Evolutionary conservation across 2,888 invertebrate genomes (phyloP), one percentile per base, ranked within the genome.

Genomic region (Cryptocheilus praepositus): DNA sequence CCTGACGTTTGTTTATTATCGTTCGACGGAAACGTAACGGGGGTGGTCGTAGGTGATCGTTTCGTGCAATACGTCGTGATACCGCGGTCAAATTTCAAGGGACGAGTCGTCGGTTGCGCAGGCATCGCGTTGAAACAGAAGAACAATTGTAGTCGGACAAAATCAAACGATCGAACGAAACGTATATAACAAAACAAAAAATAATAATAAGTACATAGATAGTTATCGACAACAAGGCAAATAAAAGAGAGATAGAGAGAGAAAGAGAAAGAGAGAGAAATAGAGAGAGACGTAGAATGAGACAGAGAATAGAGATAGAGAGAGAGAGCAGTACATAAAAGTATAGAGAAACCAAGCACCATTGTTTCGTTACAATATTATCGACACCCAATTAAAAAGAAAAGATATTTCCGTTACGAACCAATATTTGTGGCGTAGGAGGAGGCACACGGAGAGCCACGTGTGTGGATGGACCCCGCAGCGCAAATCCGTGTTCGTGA

Each of bases 391-490:
- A 79, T 75, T 79, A 79, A 79, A 79, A 80, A 81, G 77, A 77
- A 80, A 68, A 77, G 67, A 81, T 79, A 81, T 81, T 80, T 85
- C 87, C 88, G 88, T 88, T 89, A 88, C 88, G 88, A 89, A 89
- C 88, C 88, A 89, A 89, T 87, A 83, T 87, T 82, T 85, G 88
- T 86, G 86, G 84, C 86, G 86, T 86, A 86, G 85, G 81, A 85
- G 86, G 82, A 84, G 85, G 83, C 84, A 85, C 82, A 85, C 83
- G 86, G 85, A 88, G 87, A 87, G 85, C 87, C 88, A 88, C 86
- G 87, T 87, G 87, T 87, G 87, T 86, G 88, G 88, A 88, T 87
- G 88, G 87, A 87, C 86, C 88, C 88, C 88, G 36, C 88, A 88
- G 88, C 87, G 88, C 83, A 87, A 88, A 87, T 88, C 88, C 88